Evolutionary conservation across 2,113 vertebrate species (phyloP), one percentile per base, ranked within the genome.

Genomic region (Callospermophilus lateralis): DNA sequence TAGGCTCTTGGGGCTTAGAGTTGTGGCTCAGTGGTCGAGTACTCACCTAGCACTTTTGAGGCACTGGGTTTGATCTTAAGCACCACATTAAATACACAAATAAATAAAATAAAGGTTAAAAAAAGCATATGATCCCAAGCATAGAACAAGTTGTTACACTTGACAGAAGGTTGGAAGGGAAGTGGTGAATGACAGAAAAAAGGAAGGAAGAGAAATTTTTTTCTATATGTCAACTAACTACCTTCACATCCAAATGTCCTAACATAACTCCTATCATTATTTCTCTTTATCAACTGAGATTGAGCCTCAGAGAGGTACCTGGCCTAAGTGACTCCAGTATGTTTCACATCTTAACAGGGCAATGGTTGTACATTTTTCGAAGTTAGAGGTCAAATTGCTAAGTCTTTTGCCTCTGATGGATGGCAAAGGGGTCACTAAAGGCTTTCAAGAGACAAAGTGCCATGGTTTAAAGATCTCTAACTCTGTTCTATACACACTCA

Each of bases 381-480:
- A 96, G 78, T 19, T 53, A 55, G 79, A 68, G 74, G 61, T 91
- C 86, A 91, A 80, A 61, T 74, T 77, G 87, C 45, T 73, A 78
- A 94, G 76, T 79, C 16, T 51, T 74, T 87, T 55, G 90, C 70
- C 37, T 92, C 86, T 90, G 58, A 81, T 76, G 51, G 70, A 93
- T 37, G 51, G 83, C 53, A 45, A 84, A 81, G 78, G 7, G 63
- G 65, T 92, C 76, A n/a, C 58, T 91, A 65, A 95, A 93, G 70
- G 51, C 37, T 55, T 34, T 61, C 65, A 6, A 72, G 92, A 91
- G 63, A 92, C 83, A 70, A 63, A 96, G 58, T 39, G 37, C 9
- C 86, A n/a, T 34, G 77, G 79, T 79, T 90, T 79, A 68, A 93
- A 92, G 68, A 84, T 42, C 76, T 94, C 76, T 53, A 86, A 51